Evolutionary conservation across 2,888 invertebrate species (phyloP).

Genomic region (Ennomos fuscantarius): DNA sequence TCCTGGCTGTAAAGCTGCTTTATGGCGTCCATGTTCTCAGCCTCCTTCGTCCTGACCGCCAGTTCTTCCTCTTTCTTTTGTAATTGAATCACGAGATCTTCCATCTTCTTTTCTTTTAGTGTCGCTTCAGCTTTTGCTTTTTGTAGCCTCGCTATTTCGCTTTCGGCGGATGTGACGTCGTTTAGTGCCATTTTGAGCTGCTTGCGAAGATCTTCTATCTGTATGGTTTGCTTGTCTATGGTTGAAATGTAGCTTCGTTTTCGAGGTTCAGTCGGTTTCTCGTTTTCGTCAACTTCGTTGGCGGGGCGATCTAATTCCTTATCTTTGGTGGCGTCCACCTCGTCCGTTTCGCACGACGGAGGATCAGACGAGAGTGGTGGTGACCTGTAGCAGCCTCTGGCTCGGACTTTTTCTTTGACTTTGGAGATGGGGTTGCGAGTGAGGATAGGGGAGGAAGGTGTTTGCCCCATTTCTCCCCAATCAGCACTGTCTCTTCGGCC

Average conservation of each 20-base stretch:
- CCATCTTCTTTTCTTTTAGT: constrained; percentile 90
- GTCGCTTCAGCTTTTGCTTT: constrained; percentile 89
- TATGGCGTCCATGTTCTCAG: constrained; percentile 87
- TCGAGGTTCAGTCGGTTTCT: constrained; percentile 76
- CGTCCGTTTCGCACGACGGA: constrained; percentile 82
- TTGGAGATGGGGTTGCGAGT: constrained; percentile 82
- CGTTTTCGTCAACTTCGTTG: constrained; percentile 74
- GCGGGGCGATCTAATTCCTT: constrained; percentile 59
- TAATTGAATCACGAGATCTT: constrained; percentile 90
- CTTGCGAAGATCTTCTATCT: constrained; percentile 89
- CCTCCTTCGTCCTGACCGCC: constrained; percentile 88
- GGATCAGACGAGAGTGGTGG: constrained; percentile 74
- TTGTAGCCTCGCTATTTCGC: constrained; percentile 89
- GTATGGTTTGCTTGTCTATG: constrained; percentile 87
- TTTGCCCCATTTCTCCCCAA: constrained; percentile 88
- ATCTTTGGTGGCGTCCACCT: constrained; percentile 82
- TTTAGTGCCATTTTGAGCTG: constrained; percentile 87
- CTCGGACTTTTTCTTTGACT: constrained; percentile 82
- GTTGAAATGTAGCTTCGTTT: constrained; percentile 83
- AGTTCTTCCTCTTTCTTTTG: constrained; percentile 92
- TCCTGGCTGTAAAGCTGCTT: constrained; percentile 86
- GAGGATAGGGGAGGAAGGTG: constrained; percentile 86
- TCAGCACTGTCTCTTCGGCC: constrained; percentile 92
- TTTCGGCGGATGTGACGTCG: constrained; percentile 88
- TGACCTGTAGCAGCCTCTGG: constrained; percentile 86